Evolutionary conservation across 23 tunicate species (phyloP), one percentile per base, ranked within the genome.

Genomic region (Ascidia mentula): DNA sequence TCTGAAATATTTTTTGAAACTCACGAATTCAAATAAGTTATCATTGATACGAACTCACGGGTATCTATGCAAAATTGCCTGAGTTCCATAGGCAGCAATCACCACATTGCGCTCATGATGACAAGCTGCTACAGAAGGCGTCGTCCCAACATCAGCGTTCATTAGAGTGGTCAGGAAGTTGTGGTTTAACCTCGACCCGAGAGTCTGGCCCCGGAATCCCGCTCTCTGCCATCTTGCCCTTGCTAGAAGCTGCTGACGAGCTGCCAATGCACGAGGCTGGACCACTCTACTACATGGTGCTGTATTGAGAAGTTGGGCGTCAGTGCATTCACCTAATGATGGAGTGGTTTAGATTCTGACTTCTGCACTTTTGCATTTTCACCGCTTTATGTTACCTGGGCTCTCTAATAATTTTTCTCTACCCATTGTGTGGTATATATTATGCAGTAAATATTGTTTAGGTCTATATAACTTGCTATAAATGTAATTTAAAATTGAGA

Each of bases 71-170:
- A 88, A 83, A 34, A 84, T 88, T 0, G 77, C 46, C 69, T 89
- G 95, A 0, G 95, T 89, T 3, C 95, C 95, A 60, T 89, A 89
- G 3, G 89, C 95, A 32, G 95, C 95, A 40, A 89, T 84, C 38
- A 89, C 88, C 33, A 88, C 72, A 46, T 82, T 88, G 38, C 59
- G 72, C 20, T 82, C 84, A 31, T n/a, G 45, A 26, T 5, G 33
- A 7, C 42, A 53, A 9, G 65, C 7, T 26, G 65, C 65, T 1
- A 53, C 65, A 20, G 65, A 26, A 53, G 65, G 65, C 28, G 2
- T 53, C 24, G 7, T 26, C 12, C 24, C 2, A n/a, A n/a, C n/a
- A 9, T 53, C 65, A 26, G 13, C 7, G 65, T 53, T 53, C 7
- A 53, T 26, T 5, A 53, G 65, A 53, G 65, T 53, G 7, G 65